Evolutionary conservation across 35 echinoderm and acorn worm genomes (phyloP), one percentile per base, ranked within the genome.

Genomic region (Amphiura filiformis): DNA sequence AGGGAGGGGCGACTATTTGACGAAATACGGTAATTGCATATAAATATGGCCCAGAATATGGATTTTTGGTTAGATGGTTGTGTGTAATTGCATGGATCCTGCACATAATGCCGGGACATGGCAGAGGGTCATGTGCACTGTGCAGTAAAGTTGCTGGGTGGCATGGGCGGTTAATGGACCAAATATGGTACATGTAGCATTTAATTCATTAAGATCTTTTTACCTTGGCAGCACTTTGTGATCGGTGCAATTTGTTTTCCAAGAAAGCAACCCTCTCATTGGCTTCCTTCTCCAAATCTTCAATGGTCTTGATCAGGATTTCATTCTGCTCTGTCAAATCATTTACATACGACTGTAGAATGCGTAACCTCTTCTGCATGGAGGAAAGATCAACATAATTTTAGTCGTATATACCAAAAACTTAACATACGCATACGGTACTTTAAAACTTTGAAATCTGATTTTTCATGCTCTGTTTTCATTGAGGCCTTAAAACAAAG

Each of bases 261-360:
- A 97, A 81, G 22, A 82, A 38, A 23, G 89, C 47, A 15, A 97
- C 95, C 82, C 92, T 88, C 36, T 97, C 95, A 82, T 86, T 94
- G 34, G 95, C 95, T 84, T 97, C 95, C 39, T 78, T 84, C 38
- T 97, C 95, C 57, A 97, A 80, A 44, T 97, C 95, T 89, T 97
- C 92, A 0, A 97, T 91, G 1, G 95, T 97, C 77, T 91, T 84
- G 18, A 97, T 76, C 56, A 97, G 80, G 37, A 94, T 86, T 35
- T 93, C 89, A 89, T 97, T 97, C 81, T 97, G 95, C 47, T 93
- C 90, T 23, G 88, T 94, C 41, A 97, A 79, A 70, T 97, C 95
- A 86, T 85, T 93, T 40, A 97, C 89, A 75, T 97, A 97, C 0
- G 95, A 94, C 61, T 97, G 92, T n/a, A 97, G 57, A 41, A 97